Conservation (phyloP, 2,888 invertebrate species). For the Leptinotarsa rubiginosa region DNA sequence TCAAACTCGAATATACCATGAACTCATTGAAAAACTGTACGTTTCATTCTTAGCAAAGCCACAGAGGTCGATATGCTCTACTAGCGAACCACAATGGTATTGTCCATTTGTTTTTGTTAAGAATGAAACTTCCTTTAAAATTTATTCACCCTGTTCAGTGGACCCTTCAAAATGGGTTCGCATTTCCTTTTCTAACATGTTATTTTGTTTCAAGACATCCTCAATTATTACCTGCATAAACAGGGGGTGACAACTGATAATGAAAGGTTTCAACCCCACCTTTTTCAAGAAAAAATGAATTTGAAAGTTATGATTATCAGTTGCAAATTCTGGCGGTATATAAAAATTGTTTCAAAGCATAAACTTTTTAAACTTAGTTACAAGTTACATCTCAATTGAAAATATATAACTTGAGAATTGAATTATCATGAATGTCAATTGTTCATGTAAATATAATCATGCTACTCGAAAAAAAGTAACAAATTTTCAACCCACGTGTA, state of each 20-base stretch:
- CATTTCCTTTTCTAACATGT: constrained; percentile 8
- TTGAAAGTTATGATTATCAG: too few relatives aligned
- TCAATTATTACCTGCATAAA: background rate
- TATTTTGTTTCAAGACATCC: constrained; percentile 1
- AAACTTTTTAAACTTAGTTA: too few relatives aligned
- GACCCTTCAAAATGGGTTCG: background rate
- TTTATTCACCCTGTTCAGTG: constrained; percentile 25
- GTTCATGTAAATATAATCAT: too few relatives aligned
- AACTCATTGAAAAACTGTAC: background rate
- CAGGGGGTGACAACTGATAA: background rate
- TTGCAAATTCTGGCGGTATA: too few relatives aligned
- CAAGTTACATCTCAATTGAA: too few relatives aligned
- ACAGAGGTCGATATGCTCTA: background rate
- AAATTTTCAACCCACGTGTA: too few relatives aligned
- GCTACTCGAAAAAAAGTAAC: too few relatives aligned
- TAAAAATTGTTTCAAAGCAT: too few relatives aligned
- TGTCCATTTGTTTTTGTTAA: constrained; percentile 4
- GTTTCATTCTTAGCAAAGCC: background rate
- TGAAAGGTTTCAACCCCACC: background rate
- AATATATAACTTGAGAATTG: too few relatives aligned
- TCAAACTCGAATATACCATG: background rate
- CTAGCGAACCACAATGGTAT: constrained; percentile 8
- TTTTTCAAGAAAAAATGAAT: too few relatives aligned
- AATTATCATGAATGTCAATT: too few relatives aligned
- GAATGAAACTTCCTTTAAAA: constrained; percentile 8